Conservation (phyloP, 2,113 vertebrate genomes). For the Aspidoscelis tigris region DNA sequence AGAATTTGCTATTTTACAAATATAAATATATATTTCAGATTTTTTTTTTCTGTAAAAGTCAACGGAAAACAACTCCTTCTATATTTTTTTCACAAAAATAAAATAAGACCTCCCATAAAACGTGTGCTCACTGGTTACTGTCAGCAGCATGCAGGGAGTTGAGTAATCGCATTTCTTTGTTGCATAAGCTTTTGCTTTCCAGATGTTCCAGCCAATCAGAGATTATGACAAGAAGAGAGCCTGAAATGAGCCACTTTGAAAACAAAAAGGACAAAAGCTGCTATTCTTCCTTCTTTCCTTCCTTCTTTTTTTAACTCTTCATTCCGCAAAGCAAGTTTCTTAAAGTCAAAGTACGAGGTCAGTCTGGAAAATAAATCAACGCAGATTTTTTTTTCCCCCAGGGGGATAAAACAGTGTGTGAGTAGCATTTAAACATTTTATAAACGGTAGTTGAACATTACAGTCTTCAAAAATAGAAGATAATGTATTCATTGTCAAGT, state of each 20-base stretch:
- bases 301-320: conserved; percentile 4
- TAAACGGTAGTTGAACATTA: conserved; percentile 9
- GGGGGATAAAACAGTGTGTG: conserved; percentile 23
- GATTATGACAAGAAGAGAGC: conserved; percentile 19
- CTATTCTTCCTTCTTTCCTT: conserved; percentile 25
- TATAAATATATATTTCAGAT: background rate
- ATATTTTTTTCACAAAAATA: background rate
- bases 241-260: conserved; percentile 7
- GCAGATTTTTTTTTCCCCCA: background rate
- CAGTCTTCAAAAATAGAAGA: background rate
- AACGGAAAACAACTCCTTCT: background rate
- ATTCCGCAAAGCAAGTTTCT: accelerated
- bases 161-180: conserved; percentile 55
- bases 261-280: background rate
- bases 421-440: conserved; percentile 55
- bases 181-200: conserved; percentile 62
- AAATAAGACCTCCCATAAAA: background rate
- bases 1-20: background rate
- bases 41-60: background rate
- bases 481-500: background rate
- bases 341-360: conserved; percentile 9
- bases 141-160: conserved; percentile 10
- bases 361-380: background rate
- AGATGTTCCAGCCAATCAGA: conserved; percentile 43
- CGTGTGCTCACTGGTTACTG: background rate